A percentile compares a stretch with the other conserved stretches of the same genome.
Conservation (phyloP, 1,140 invertebrate genomes). For the Panagrolaimus sp. region DNA sequence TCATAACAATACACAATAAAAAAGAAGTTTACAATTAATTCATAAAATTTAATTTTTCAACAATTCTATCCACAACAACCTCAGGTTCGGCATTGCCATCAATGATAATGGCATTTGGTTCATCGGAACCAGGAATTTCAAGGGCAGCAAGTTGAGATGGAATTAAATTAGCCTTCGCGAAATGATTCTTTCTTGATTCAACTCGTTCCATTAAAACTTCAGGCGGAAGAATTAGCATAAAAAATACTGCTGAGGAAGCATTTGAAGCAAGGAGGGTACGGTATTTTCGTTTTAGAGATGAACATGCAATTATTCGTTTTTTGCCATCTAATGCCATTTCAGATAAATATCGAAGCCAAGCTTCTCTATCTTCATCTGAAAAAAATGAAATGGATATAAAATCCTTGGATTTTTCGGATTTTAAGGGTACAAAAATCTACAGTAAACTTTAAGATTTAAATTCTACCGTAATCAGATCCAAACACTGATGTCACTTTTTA, state of each 20-base stretch:
- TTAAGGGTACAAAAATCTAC: no score
- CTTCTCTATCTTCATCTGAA: constrained; percentile 53
- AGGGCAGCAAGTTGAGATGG: constrained; percentile 3
- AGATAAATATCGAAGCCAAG: constrained; percentile 42
- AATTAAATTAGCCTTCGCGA: neutral
- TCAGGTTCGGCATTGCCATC: neutral
- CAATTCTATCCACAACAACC: neutral
- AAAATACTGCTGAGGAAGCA: neutral
- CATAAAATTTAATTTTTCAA: constrained; percentile 1
- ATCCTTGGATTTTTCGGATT: no score
- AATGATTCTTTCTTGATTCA: neutral
- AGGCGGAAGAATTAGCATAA: neutral
- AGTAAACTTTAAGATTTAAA: no score
- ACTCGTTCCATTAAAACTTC: constrained; percentile 1
- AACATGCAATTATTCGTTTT: constrained; percentile 24
- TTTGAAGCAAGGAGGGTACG: neutral
- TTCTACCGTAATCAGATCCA: no score
- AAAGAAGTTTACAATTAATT: no score
- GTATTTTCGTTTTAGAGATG: constrained; percentile 22
- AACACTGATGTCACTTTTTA: no score
- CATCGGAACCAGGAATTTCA: neutral
- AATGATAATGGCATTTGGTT: neutral
- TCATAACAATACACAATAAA: no score
- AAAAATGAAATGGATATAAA: neutral
- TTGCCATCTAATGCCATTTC: neutral